Percentiles rank a stretch among this genome's conserved stretches.
These are phyloP conservation scores for Diplogasteroides magnus DNA, from an alignment of 1,140 invertebrate species.

Conservation along the genomic window DNA sequence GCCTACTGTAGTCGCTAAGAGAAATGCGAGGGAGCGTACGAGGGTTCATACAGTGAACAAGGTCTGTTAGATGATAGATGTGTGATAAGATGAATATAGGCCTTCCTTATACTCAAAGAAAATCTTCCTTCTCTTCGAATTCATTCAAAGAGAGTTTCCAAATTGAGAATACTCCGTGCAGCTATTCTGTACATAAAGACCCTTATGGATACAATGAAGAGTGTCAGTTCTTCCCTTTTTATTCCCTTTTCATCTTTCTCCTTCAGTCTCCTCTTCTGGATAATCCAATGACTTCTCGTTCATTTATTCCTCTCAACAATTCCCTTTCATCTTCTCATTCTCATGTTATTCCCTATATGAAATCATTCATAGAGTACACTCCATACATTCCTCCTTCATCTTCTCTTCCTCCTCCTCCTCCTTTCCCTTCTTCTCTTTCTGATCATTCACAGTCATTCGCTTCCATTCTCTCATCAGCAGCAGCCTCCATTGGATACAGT, in stretches of 20 bases:
- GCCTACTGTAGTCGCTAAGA: conserved; percentile 38
- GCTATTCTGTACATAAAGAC: conserved; percentile 46
- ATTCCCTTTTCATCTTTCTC: too few relatives aligned
- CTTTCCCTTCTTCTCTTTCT: not conserved
- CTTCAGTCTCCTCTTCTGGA: too few relatives aligned
- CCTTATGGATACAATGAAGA: conserved; percentile 17
- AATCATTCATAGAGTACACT: too few relatives aligned
- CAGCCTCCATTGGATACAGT: not conserved
- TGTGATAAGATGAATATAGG: too few relatives aligned
- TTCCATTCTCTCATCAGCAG: not conserved
- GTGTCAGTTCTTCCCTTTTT: not conserved
- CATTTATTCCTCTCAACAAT: too few relatives aligned
- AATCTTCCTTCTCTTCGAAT: conserved; percentile 33
- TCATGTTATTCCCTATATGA: too few relatives aligned
- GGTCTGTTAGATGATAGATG: too few relatives aligned
- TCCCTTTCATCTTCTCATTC: too few relatives aligned
- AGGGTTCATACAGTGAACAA: conserved; percentile 47
- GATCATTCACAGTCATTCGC: too few relatives aligned
- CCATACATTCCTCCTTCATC: too few relatives aligned
- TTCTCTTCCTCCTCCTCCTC: not conserved
- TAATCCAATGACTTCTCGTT: too few relatives aligned
- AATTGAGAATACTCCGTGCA: conserved; percentile 44
- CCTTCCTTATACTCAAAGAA: conserved; percentile 40
- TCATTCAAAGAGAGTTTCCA: conserved; percentile 45
- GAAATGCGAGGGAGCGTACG: conserved; percentile 43